phyloP scores from a whole-genome alignment of 2,888 invertebrate genomes.

The Branchellion lobata region DNA sequence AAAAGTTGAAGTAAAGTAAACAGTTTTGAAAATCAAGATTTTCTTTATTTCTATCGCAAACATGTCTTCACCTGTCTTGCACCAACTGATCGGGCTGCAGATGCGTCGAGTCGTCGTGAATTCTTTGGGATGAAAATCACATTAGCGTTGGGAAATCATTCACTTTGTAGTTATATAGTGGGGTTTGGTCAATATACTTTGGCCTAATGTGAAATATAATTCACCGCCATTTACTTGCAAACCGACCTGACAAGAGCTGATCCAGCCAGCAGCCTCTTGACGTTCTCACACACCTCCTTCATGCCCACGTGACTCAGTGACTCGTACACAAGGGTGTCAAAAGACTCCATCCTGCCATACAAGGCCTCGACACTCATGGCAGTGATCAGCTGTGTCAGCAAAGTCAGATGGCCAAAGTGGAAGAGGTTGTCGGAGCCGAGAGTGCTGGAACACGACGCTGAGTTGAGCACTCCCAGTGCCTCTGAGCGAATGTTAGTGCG shows the following conservation, averaged over 20 bases:
- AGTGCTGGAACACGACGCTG: slow-evolving; percentile 51
- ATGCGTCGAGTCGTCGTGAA: background rate
- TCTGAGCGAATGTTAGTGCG: slow-evolving; percentile 45
- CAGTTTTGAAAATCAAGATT: no score
- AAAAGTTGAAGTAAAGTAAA: no score
- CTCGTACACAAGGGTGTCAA: slow-evolving; percentile 50
- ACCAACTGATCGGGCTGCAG: no score
- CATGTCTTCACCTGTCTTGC: no score
- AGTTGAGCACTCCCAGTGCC: slow-evolving; percentile 53
- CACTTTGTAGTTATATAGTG: background rate
- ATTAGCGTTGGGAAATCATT: background rate
- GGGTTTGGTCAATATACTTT: no score
- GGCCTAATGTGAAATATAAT: no score
- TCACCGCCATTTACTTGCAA: no score
- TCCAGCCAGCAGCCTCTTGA: slow-evolving; percentile 44
- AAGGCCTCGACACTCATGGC: slow-evolving; percentile 50
- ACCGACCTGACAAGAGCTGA: slow-evolving; percentile 47
- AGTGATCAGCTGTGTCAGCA: slow-evolving; percentile 50
- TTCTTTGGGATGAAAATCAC: background rate
- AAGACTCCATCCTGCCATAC: slow-evolving; percentile 50
- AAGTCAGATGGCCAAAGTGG: slow-evolving; percentile 47
- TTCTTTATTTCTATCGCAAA: no score
- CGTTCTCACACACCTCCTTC: slow-evolving; percentile 47
- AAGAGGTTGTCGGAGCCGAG: slow-evolving; percentile 50
- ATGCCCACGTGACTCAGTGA: slow-evolving; percentile 52